Conservation (phyloP, 2,888 invertebrate genomes). For the Dolomedes plantarius region DNA sequence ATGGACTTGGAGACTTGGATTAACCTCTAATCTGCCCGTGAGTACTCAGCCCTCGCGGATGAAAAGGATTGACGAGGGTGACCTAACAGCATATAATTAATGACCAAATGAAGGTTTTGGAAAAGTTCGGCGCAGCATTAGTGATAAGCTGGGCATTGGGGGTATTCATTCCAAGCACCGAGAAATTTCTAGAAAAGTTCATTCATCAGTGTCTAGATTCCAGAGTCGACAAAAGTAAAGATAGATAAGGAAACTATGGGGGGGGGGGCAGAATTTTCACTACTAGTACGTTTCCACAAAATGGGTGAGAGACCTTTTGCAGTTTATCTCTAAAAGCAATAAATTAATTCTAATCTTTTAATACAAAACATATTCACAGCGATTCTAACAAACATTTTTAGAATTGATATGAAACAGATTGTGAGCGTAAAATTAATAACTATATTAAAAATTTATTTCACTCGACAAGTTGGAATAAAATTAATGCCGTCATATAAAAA, state of each 20-base stretch:
- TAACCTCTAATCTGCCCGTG: constrained; percentile 66
- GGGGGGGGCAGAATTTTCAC: neutral
- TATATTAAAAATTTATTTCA: too few relatives aligned
- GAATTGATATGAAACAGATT: too few relatives aligned
- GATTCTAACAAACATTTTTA: too few relatives aligned
- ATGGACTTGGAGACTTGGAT: constrained; percentile 65
- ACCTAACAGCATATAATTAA: constrained; percentile 70
- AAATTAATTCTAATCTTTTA: too few relatives aligned
- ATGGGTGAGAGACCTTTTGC: too few relatives aligned
- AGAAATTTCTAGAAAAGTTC: constrained; percentile 15
- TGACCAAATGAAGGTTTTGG: constrained; percentile 58
- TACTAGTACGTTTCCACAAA: too few relatives aligned
- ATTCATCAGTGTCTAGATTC: constrained; percentile 15
- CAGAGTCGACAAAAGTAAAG: neutral
- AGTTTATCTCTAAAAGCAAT: too few relatives aligned
- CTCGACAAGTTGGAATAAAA: too few relatives aligned
- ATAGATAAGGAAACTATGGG: neutral
- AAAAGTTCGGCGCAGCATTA: constrained; percentile 54
- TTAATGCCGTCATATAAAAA: too few relatives aligned
- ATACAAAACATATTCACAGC: too few relatives aligned
- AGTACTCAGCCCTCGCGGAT: constrained; percentile 51
- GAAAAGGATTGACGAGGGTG: constrained; percentile 62
- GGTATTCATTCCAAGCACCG: constrained; percentile 6
- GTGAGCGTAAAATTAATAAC: too few relatives aligned
- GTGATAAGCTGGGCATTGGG: constrained; percentile 38